A percentile compares a stretch with the other conserved stretches of the same genome.
These are phyloP conservation scores for Sciurus vulgaris DNA, from an alignment of 2,797 vertebrate genomes.

Conservation along the genomic window DNA sequence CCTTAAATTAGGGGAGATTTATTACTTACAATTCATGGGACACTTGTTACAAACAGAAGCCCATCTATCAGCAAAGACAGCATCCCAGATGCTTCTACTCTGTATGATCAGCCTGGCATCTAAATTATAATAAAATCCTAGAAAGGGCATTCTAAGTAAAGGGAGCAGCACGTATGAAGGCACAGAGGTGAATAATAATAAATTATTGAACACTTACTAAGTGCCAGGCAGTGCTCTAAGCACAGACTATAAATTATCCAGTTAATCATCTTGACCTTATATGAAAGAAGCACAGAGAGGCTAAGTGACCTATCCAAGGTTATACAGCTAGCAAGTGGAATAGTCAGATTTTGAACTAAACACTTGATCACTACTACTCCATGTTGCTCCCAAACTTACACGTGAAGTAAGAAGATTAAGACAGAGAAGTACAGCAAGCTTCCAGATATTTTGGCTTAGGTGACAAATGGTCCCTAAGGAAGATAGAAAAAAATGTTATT, in stretches of 20 bases:
- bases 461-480: background rate
- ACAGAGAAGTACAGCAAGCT: background rate
- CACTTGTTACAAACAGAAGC: conserved; percentile 59
- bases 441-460: background rate
- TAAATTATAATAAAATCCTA: conserved; percentile 64
- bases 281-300: background rate
- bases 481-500: background rate
- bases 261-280: conserved; percentile 52
- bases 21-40: conserved; percentile 67
- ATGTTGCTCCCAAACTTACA: background rate
- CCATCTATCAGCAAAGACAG: conserved; percentile 71
- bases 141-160: conserved; percentile 52
- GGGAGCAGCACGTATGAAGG: conserved; percentile 21
- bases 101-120: conserved; percentile 38
- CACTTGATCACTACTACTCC: background rate
- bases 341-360: background rate
- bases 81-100: conserved; percentile 70
- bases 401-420: background rate
- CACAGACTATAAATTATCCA: conserved; percentile 43
- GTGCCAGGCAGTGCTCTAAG: conserved; percentile 24
- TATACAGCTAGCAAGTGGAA: background rate
- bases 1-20: conserved; percentile 67
- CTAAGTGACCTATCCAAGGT: conserved; percentile 28
- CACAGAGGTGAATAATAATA: conserved; percentile 43
- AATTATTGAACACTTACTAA: conserved; percentile 59